phyloP scores from a whole-genome alignment of 2,888 invertebrate species.

The Embidobia sp. region DNA sequence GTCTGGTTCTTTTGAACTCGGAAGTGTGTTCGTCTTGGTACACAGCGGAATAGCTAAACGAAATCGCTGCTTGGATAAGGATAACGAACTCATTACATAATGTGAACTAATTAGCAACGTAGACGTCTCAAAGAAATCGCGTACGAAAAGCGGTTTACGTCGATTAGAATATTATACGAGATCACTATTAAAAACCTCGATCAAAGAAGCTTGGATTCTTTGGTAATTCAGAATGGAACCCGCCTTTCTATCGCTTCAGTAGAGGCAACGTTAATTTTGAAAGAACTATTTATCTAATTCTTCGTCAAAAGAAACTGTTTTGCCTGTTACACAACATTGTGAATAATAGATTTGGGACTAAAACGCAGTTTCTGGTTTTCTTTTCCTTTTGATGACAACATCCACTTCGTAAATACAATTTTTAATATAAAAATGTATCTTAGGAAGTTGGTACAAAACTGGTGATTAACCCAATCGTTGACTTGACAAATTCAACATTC shows the following conservation, averaged over 20 bases:
- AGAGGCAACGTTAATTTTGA: constrained; percentile 3
- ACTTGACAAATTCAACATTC: constrained; percentile 1
- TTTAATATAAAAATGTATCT: not conserved
- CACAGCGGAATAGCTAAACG: constrained; percentile 5
- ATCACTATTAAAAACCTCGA: too few species aligned
- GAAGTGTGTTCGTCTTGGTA: constrained; percentile 10
- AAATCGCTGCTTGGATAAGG: constrained; percentile 8
- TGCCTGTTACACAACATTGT: not conserved
- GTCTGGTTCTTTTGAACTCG: too few species aligned
- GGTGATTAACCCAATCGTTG: constrained; percentile 5
- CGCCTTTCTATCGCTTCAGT: not conserved
- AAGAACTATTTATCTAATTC: constrained; percentile 9
- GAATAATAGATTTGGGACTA: not conserved
- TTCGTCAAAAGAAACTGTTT: constrained; percentile 4
- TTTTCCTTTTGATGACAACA: not conserved
- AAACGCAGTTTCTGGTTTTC: not conserved
- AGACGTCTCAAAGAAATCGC: not conserved
- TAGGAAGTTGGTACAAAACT: not conserved
- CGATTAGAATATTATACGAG: too few species aligned
- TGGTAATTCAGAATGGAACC: not conserved
- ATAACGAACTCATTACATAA: constrained; percentile 21
- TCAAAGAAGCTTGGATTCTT: not conserved
- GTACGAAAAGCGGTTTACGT: constrained; percentile 11
- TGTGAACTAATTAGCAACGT: constrained; percentile 8
- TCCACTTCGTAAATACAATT: not conserved